Base-by-base conservation (phyloP, 2,113 vertebrate species). In the Nesospiza acunhae region DNA sequence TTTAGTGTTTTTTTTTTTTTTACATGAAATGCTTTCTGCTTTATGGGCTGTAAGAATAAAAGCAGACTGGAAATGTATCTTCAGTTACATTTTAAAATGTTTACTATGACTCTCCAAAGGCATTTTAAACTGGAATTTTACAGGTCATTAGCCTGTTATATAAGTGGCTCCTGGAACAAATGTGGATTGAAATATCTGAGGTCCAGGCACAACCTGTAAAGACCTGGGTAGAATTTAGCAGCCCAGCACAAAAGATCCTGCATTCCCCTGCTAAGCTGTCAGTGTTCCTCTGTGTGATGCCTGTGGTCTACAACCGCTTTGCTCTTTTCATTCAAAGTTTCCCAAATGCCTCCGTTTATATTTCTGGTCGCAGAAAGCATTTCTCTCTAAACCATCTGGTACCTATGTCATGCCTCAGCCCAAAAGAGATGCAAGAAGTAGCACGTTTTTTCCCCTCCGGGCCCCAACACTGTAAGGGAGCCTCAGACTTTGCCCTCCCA, bases 81-180 rank as follows among this genome's bases (percentile, higher is more conserved):
- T 94, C 79, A 74, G 42, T 80, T 88, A 52, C 13, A 3, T 89
- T 93, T 87, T 59, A 27, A 95, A 67, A 84, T 63, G 69, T 77
- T 92, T 94, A 74, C 30, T 95, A 2, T 69, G 91, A 70, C 27
- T 83, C 81, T 93, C 87, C 67, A 90, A 80, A 93, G 78, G 35
- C 67, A 84, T 70, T 87, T 96, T 63, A 91, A 90, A 63, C 75
- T 63, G 50, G 67, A 88, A 74, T 77, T 91, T 94, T 95, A 92
- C 68, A 85, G 47, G 52, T 87, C 27, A 49, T 96, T 93, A 87
- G 62, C 80, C 75, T 74, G 63, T 59, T 83, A 44, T 13, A 63
- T 66, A 52, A 87, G 39, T 0, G 0, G 27, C 46, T 56, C 79
- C 68, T 88, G 67, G 59, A 89, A 84, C 0, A 9, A 88, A 68